A percentile compares a stretch with the other conserved stretches of the same genome.
Evolutionary conservation across 2,797 vertebrate genomes (phyloP).

Genomic region (Enteromius anoplus): DNA sequence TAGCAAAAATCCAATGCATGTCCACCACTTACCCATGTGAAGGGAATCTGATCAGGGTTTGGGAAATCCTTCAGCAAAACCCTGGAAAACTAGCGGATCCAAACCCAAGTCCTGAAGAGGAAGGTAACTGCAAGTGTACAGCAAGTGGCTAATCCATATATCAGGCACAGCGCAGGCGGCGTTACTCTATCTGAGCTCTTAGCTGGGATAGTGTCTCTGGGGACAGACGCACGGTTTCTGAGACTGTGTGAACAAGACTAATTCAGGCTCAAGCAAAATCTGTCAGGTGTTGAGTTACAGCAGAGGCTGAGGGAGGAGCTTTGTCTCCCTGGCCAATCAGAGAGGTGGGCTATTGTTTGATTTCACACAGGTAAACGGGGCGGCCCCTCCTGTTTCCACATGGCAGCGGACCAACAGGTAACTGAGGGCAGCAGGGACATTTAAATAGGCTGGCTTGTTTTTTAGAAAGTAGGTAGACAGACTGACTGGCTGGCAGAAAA

Average conservation of each 20-base stretch:
- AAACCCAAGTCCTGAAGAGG: conserved; percentile 37
- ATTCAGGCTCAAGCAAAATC: conserved; percentile 59
- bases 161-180: conserved; percentile 26
- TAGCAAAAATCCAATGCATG: conserved; percentile 5
- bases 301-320: conserved; percentile 54
- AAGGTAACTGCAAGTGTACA: conserved; percentile 42
- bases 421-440: conserved; percentile 12
- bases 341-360: conserved; percentile 22
- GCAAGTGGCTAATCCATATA: conserved; percentile 54
- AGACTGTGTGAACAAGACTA: conserved; percentile 56
- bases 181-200: conserved; percentile 13
- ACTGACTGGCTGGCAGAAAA: conserved; percentile 51
- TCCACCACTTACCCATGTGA: conserved; percentile 67
- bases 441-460: conserved; percentile 18
- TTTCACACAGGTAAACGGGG: conserved; percentile 51
- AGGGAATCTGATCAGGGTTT: conserved; percentile 22
- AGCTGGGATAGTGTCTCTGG: conserved; percentile 58
- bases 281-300: conserved; percentile 75
- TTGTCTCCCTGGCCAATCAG: conserved; percentile 58
- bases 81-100: not conserved
- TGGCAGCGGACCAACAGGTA: conserved; percentile 36
- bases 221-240: conserved; percentile 59
- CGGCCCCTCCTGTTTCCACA: conserved; percentile 12
- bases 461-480: conserved; percentile 44
- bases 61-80: conserved; percentile 27